Evolutionary conservation across 2,888 invertebrate species (phyloP), one percentile per base, ranked within the genome.

Genomic region (Andrena dorsata): DNA sequence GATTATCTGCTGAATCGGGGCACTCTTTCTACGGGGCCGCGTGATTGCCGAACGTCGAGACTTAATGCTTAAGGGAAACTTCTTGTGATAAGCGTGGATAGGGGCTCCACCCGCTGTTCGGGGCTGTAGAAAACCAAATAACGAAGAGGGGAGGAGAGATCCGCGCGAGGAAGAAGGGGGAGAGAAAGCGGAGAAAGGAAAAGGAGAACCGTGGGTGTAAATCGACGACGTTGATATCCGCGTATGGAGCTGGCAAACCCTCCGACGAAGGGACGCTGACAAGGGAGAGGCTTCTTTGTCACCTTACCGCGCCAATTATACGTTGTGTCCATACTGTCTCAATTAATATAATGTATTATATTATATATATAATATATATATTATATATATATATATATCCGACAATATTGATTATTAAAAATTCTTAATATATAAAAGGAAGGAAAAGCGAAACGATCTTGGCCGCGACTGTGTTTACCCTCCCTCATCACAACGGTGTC

Each of bases 361-460:
- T 83, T 86, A 85, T 82, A 84, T 92, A 92, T 93, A 92, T 92
- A 93, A 92, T 91, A 92, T 92, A 92, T 77, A 73, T 84, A 80
- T 63, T 41, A 41, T 41, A 41, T 41, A 74, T 92, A 93, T 92
- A 81, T 86, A 86, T 82, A 86, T 93, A 93, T 92, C 91, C 91
- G 93, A 93, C 92, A 93, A 93, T 93, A 93, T 93, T 93, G 92
- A 93, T 93, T 92, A 93, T 93, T 93, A 93, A 93, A 80, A 92
- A 92, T 92, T 93, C 93, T 93, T 93, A 92, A 93, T 93, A 93
- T 91, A 93, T 90, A 90, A 86, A 74, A 28, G n/a, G 66, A 53
- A 56, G 35, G 16, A 26, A 47, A 51, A 30, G 35, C 51, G 28
- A 65, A 23, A 41, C 35, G 51, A 35, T 56, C 28, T 51, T 71